Base-by-base conservation (phyloP, 2,888 invertebrate species). In the Cryptocephalus moraei region DNA sequence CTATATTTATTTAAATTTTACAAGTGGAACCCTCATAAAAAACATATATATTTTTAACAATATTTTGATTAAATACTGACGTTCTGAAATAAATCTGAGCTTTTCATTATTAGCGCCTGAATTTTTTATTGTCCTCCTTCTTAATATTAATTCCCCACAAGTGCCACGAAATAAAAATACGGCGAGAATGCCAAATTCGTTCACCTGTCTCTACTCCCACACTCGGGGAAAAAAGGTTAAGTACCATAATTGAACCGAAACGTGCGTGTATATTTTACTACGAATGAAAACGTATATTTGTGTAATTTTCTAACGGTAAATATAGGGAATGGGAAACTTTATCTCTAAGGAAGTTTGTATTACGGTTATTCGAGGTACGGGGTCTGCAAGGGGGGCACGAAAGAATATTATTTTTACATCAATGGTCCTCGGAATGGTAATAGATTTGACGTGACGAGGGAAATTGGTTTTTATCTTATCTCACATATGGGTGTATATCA, bases 241-340 rank as follows among this genome's bases (percentile, higher is more conserved):
- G 12, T 12, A 36, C 36, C n/a, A 12, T 36, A 36, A 36, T 36
- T 36, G 36, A 11, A 12, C 12, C 36, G 36, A n/a, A 36, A 36
- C 36, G 36, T 36, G 36, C 36, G 36, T 36, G 36, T 36, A 36
- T 12, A 12, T 36, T 36, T 36, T 12, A 39, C 31, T 14, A 33
- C 3, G n/a, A 13, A 12, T 12, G 49, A 42, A 59, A 58, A 57
- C 59, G 60, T 63, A 62, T 62, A 61, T 64, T 66, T 65, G 62
- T 62, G 60, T 66, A 65, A 66, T 65, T 67, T 66, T 56, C 59
- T 58, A 59, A 58, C 59, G 61, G 61, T 62, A 66, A 65, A 61
- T 62, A 63, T 59, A 62, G 57, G 58, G 59, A 56, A 61, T 56
- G 56, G 61, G 56, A 51, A 56, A 58, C 59, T 60, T 61, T 62